Evolutionary conservation across 2,888 invertebrate genomes (phyloP), one percentile per base, ranked within the genome.

Genomic region (Leptinotarsa haldemani): DNA sequence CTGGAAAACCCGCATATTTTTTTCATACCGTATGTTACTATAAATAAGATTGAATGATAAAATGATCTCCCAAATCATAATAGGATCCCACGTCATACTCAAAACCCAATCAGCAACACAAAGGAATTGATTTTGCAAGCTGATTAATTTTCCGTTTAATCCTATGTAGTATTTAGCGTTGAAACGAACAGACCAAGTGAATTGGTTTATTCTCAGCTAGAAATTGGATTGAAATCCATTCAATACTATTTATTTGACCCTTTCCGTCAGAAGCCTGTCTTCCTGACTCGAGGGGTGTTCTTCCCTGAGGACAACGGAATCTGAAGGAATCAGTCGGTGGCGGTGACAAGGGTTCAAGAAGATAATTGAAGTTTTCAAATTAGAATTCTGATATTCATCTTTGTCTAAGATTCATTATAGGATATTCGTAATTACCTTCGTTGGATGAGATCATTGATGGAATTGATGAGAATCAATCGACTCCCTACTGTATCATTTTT

Each of bases 141-240:
- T 67, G 67, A 67, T 53, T 50, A 67, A 67, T 67, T 67, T 67
- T 53, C 67, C 25, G 30, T 30, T 67, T 12, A 25, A 67, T 67
- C 30, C 67, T 30, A n/a, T 52, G 15, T n/a, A 40, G 50, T 53
- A 67, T 67, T 67, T 25, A 40, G 40, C 53, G 16, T 25, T 56
- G 20, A 22, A 22, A 1, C 4, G 22, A 22, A 56, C 56, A 56
- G 20, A 20, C 20, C 56, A 56, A 20, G 22, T 56, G 25, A 56
- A 56, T 56, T 56, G 56, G 56, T 56, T 56, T 56, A 56, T 56
- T 56, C 56, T 15, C 15, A 56, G 56, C 56, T 56, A 56, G 18
- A 22, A 56, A 56, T 56, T 56, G 22, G 22, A 56, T 56, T 56
- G 25, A 15, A 22, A 56, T 20, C 52, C 18, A 3, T 18, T 52